These are phyloP conservation scores for Gryllus longicercus DNA, from an alignment of 2,888 invertebrate species.

Conservation along the genomic window DNA sequence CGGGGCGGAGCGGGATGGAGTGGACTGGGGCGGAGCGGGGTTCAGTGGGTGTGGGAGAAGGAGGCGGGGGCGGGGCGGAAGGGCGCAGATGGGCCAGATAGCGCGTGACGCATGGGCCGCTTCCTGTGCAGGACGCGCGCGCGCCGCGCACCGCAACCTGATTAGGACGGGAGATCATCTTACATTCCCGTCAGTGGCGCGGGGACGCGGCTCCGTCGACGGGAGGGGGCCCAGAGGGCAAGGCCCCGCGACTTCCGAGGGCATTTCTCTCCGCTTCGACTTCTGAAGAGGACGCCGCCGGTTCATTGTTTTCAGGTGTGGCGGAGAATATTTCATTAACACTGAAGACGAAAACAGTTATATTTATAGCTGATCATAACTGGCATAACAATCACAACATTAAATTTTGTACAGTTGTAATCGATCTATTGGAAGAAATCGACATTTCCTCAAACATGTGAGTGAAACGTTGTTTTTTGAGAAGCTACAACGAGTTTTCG, in stretches of 20 bases:
- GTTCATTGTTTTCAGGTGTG: too few relatives aligned
- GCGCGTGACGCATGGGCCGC: constrained; percentile 17
- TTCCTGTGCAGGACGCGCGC: not conserved
- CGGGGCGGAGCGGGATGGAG: not conserved
- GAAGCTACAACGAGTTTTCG: too few relatives aligned
- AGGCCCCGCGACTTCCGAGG: not conserved
- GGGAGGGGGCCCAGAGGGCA: not conserved
- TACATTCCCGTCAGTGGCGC: not conserved
- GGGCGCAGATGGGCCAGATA: not conserved
- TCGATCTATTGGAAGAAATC: too few relatives aligned
- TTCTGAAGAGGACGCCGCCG: too few relatives aligned
- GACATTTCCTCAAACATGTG: too few relatives aligned
- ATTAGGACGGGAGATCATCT: not conserved
- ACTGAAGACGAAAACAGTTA: too few relatives aligned
- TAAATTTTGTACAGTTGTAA: too few relatives aligned
- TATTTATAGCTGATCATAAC: too few relatives aligned
- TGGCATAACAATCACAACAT: too few relatives aligned
- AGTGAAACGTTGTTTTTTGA: too few relatives aligned
- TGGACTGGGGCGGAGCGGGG: not conserved
- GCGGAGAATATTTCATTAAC: too few relatives aligned
- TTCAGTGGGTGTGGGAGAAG: not conserved
- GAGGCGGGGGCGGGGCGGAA: not conserved
- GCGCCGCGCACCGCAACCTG: not conserved
- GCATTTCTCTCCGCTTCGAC: too few relatives aligned
- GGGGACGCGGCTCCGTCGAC: not conserved